Evolutionary conservation across 2,888 invertebrate genomes (phyloP).

Genomic region (Lycaena phlaeas): DNA sequence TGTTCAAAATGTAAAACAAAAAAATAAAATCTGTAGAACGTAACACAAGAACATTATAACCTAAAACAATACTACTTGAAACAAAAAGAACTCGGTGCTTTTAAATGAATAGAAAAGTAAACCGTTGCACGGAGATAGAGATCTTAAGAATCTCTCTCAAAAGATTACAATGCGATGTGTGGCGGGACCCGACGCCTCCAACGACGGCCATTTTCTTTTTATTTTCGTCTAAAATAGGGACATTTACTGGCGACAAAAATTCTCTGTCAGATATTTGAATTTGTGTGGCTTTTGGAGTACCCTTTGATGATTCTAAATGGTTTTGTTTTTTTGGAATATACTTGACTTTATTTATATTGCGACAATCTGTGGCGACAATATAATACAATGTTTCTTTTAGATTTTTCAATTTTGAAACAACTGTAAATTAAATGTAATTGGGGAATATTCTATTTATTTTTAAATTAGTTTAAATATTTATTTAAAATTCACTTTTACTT

Average conservation of each 20-base stretch:
- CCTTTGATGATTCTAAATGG: background rate
- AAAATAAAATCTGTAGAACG: background rate
- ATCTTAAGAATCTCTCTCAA: background rate
- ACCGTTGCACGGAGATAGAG: background rate
- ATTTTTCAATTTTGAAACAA: too few relatives aligned
- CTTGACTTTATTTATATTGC: too few relatives aligned
- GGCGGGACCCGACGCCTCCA: background rate
- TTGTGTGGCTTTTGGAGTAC: background rate
- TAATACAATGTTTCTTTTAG: background rate
- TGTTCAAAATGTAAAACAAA: background rate
- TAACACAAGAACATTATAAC: background rate
- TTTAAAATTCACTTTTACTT: too few relatives aligned
- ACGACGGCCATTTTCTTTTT: slow-evolving; percentile 2
- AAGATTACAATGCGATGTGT: background rate
- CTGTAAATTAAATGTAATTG: too few relatives aligned
- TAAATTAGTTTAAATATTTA: too few relatives aligned
- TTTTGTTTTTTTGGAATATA: too few relatives aligned
- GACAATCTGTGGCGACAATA: too few relatives aligned
- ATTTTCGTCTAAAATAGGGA: slow-evolving; percentile 6
- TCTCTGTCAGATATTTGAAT: slow-evolving; percentile 3
- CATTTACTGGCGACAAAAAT: slow-evolving; percentile 6
- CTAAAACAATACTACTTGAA: background rate
- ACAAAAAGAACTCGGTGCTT: too few relatives aligned
- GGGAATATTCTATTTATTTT: too few relatives aligned
- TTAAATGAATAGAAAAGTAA: background rate